A percentile compares a stretch with the other conserved stretches of the same genome.
These are phyloP conservation scores for Heterohyrax brucei DNA, from an alignment of 2,797 vertebrate genomes.

Conservation along the genomic window DNA sequence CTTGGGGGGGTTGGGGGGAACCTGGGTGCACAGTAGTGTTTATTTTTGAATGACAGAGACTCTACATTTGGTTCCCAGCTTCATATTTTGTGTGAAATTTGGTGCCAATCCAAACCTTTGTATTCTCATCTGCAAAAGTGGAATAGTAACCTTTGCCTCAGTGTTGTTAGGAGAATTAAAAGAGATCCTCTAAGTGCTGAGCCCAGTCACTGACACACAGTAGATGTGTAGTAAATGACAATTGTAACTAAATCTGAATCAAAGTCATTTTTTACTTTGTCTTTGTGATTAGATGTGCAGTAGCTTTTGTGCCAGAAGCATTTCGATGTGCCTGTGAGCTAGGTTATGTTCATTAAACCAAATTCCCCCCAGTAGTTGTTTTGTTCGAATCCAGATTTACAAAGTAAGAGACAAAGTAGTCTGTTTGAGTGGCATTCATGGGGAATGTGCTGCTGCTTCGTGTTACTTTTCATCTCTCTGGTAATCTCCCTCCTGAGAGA, in stretches of 20 bases:
- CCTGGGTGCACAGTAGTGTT: neutral
- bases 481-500: constrained; percentile 83
- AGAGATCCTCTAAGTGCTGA: neutral
- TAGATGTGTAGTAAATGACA: constrained; percentile 58
- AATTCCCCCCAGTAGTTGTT: constrained; percentile 41
- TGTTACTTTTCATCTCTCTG: constrained; percentile 82
- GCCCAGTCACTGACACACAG: neutral
- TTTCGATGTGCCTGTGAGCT: constrained; percentile 36
- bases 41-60: constrained; percentile 52
- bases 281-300: neutral
- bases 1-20: neutral
- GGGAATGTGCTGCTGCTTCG: constrained; percentile 67
- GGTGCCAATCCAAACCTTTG: neutral
- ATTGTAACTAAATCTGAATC: constrained; percentile 53
- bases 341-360: constrained; percentile 63
- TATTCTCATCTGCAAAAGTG: constrained; percentile 10
- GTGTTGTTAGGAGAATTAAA: constrained; percentile 27
- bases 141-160: constrained; percentile 38
- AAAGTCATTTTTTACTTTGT: constrained; percentile 59
- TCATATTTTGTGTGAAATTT: constrained; percentile 47
- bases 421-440: constrained; percentile 74
- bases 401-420: constrained; percentile 75
- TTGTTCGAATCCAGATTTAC: constrained; percentile 70
- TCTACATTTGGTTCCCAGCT: constrained; percentile 30
- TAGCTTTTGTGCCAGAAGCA: constrained; percentile 26